Percentiles rank a stretch among this genome's conserved stretches.
Evolutionary conservation across 2,888 invertebrate genomes (phyloP).

Genomic region (Holacanthella duospinosa): DNA sequence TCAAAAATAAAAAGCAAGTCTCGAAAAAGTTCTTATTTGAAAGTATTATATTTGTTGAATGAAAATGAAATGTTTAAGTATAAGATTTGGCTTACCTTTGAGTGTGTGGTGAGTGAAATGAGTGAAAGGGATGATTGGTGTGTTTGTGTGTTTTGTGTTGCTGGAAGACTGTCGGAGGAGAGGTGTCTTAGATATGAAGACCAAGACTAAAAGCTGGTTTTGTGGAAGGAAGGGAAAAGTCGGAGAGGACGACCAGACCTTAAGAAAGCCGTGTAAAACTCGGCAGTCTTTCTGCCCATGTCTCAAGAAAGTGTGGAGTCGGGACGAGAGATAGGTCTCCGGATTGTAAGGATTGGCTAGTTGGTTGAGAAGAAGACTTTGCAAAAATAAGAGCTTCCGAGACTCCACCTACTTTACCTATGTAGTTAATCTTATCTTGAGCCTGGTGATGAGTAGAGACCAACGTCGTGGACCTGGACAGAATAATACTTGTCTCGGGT

Average conservation of each 20-base stretch:
- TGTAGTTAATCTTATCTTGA: conserved; percentile 3
- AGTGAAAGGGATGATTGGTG: neutral
- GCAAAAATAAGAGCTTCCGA: neutral
- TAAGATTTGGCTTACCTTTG: neutral
- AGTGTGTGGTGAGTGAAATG: too few species aligned
- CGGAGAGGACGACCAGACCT: neutral
- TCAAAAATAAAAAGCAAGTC: too few species aligned
- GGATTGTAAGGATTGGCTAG: neutral
- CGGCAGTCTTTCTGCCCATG: neutral
- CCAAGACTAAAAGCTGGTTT: neutral
- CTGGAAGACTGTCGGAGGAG: too few species aligned
- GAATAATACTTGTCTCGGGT: neutral
- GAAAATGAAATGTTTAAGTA: neutral
- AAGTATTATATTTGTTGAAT: too few species aligned
- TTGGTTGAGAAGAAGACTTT: neutral
- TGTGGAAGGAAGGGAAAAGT: neutral
- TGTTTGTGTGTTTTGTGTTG: too few species aligned
- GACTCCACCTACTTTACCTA: conserved; percentile 5
- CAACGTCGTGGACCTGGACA: neutral
- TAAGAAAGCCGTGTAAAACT: neutral
- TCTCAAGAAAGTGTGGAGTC: neutral
- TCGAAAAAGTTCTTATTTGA: too few species aligned
- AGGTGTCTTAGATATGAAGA: conserved; percentile 1
- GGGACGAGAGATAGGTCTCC: neutral
- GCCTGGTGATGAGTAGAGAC: neutral